Evolutionary conservation across 2,797 vertebrate species (phyloP).

Genomic region (Typhlichthys eigenmanni): DNA sequence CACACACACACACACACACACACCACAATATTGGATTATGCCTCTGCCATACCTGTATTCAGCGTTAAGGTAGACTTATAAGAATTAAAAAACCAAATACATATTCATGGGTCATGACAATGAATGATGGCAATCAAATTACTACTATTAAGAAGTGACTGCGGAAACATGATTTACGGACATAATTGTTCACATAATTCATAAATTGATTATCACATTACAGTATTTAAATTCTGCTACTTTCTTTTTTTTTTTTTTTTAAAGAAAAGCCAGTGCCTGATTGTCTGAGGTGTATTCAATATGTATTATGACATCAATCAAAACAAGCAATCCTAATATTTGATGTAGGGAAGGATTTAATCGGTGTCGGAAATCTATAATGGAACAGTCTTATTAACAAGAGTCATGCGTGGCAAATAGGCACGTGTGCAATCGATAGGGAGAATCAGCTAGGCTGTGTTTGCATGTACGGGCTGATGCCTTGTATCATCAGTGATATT

Average conservation of each 20-base stretch:
- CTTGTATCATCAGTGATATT: slow-evolving; percentile 74
- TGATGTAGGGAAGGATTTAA: slow-evolving; percentile 53
- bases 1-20: slow-evolving; percentile 1
- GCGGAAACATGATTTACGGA: slow-evolving; percentile 51
- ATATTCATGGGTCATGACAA: slow-evolving; percentile 41
- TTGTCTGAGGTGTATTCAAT: slow-evolving; percentile 61
- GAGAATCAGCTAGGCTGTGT: slow-evolving; percentile 77
- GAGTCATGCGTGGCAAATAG: slow-evolving; percentile 31
- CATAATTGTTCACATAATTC: slow-evolving; percentile 66
- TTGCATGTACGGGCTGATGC: slow-evolving; percentile 77
- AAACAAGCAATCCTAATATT: slow-evolving; percentile 62
- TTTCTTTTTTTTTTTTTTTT: slow-evolving; percentile 34
- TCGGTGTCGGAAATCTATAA: slow-evolving; percentile 61
- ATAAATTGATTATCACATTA: slow-evolving; percentile 65
- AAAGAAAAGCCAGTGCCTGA: slow-evolving; percentile 41
- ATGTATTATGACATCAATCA: slow-evolving; percentile 72
- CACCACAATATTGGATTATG: neutral
- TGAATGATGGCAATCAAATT: slow-evolving; percentile 34
- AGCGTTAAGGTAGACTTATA: slow-evolving; percentile 9
- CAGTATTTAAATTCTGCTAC: slow-evolving; percentile 49
- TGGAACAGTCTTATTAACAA: slow-evolving; percentile 67
- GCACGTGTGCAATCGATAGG: slow-evolving; percentile 65
- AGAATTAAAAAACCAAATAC: slow-evolving; percentile 20
- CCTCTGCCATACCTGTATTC: slow-evolving; percentile 13
- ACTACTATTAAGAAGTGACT: slow-evolving; percentile 33